Conservation (phyloP, 1,140 invertebrate species). For the Neodiprion fabricii region DNA sequence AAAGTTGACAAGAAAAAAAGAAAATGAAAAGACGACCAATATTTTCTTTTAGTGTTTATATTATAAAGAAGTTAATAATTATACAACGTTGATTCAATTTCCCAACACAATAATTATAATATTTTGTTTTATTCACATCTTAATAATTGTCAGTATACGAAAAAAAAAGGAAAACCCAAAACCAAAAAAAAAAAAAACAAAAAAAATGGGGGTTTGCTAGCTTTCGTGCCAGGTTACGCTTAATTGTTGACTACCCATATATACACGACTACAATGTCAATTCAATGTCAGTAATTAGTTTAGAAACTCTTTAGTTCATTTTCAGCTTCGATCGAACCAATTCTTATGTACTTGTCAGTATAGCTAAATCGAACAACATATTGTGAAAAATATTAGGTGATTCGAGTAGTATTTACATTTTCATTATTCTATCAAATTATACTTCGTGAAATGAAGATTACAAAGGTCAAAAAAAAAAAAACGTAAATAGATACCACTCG, state of each 20-base stretch:
- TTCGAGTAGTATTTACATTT: not conserved
- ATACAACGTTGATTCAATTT: not conserved
- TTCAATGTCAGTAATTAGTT: not conserved
- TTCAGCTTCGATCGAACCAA: not conserved
- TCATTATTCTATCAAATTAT: not conserved
- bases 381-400: not conserved
- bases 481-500: too few species aligned
- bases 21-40: not conserved
- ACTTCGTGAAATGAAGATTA: too few species aligned
- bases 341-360: not conserved
- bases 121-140: not conserved
- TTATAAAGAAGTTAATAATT: not conserved
- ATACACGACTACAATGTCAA: not conserved
- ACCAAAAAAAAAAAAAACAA: not conserved
- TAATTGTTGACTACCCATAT: not conserved
- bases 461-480: too few species aligned
- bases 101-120: not conserved
- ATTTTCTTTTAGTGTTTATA: not conserved
- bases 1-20: too few species aligned
- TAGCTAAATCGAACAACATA: not conserved
- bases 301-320: not conserved
- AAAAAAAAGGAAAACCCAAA: not conserved
- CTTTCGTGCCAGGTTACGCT: not conserved
- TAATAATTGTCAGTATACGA: not conserved
- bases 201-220: not conserved